Evolutionary conservation across 1,140 invertebrate species (phyloP).

Genomic region (Magallana angulata): DNA sequence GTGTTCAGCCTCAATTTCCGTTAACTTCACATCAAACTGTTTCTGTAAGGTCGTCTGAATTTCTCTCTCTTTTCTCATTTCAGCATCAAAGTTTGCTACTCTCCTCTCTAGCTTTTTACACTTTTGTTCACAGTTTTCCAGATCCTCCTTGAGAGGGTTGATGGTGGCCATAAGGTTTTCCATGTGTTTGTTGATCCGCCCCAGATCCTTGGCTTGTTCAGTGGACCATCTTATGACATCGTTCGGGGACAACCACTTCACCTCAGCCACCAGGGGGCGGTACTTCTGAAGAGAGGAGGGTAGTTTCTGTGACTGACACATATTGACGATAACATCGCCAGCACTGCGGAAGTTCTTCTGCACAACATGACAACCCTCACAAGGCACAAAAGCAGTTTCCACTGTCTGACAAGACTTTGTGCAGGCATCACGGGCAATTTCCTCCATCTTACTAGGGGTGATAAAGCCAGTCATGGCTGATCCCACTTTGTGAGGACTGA

Average conservation of each 20-base stretch:
- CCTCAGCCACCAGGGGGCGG: conserved; percentile 65
- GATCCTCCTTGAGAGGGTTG: conserved; percentile 70
- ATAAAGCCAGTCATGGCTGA: conserved; percentile 48
- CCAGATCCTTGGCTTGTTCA: conserved; percentile 77
- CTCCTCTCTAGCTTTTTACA: conserved; percentile 68
- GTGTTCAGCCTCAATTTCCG: conserved; percentile 64
- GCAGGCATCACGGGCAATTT: conserved; percentile 69
- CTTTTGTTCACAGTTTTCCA: conserved; percentile 65
- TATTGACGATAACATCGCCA: conserved; percentile 69
- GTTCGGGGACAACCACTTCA: conserved; percentile 74
- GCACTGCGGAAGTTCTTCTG: conserved; percentile 72
- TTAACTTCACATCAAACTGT: conserved; percentile 74
- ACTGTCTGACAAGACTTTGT: conserved; percentile 76
- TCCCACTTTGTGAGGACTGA: conserved; percentile 41
- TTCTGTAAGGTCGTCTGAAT: conserved; percentile 64
- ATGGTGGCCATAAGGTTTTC: conserved; percentile 68
- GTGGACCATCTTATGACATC: conserved; percentile 74
- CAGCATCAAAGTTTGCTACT: conserved; percentile 69
- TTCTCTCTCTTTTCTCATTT: conserved; percentile 72
- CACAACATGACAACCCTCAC: conserved; percentile 75
- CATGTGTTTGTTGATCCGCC: conserved; percentile 71
- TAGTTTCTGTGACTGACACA: conserved; percentile 74
- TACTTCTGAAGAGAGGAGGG: conserved; percentile 74
- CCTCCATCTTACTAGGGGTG: conserved; percentile 54
- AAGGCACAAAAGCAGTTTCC: conserved; percentile 78